These are phyloP conservation scores for Dryobota labecula DNA, from an alignment of 2,888 invertebrate species.

Conservation along the genomic window DNA sequence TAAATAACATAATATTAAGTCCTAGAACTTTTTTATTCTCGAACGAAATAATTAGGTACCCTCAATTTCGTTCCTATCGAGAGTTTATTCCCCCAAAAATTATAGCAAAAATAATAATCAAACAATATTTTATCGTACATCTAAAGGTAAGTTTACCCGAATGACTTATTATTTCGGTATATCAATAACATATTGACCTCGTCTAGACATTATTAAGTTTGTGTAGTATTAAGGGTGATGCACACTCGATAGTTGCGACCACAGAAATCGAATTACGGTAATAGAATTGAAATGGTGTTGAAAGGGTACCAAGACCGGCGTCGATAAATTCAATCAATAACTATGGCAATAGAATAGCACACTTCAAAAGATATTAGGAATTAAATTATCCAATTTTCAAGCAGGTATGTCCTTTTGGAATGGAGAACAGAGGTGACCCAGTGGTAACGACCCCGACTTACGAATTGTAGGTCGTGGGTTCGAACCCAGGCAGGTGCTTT, in stretches of 20 bases:
- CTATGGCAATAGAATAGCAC: background rate
- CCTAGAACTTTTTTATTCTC: background rate
- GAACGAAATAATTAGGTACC: constrained; percentile 7
- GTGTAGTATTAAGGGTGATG: constrained; percentile 12
- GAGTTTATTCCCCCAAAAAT: background rate
- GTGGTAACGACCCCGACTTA: too few species aligned
- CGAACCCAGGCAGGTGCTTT: too few species aligned
- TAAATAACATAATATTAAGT: background rate
- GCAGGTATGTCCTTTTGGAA: too few species aligned
- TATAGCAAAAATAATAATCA: constrained; percentile 27
- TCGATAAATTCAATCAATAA: constrained; percentile 22
- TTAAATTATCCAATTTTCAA: background rate
- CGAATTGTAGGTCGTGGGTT: too few species aligned
- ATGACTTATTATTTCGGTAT: constrained; percentile 39
- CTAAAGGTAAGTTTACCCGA: constrained; percentile 18
- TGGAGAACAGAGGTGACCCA: too few species aligned
- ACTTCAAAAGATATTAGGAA: background rate
- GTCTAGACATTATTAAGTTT: constrained; percentile 45
- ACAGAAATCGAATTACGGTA: constrained; percentile 19
- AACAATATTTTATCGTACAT: constrained; percentile 34
- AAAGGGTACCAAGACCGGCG: constrained; percentile 7
- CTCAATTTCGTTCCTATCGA: constrained; percentile 9
- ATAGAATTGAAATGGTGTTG: constrained; percentile 6
- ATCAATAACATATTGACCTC: constrained; percentile 51
- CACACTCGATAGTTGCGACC: constrained; percentile 12